Conservation (phyloP, 1,140 invertebrate genomes). For the Homarus americanus region DNA sequence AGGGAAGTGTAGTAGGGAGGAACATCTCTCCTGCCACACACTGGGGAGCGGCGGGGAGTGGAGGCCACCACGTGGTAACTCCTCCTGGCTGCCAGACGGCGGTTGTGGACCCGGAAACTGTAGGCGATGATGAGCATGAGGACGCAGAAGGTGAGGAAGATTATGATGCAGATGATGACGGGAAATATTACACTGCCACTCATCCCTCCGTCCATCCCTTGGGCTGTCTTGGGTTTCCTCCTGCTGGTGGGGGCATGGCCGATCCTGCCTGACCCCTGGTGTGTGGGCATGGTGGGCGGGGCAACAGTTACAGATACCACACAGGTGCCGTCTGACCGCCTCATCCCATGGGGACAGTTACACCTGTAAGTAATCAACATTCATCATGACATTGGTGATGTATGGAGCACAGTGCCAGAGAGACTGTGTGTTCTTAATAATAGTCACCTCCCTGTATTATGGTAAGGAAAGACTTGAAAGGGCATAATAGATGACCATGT, state of each 20-base stretch:
- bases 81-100: neutral
- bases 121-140: conserved; percentile 25
- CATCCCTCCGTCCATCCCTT: neutral
- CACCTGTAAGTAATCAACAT: neutral
- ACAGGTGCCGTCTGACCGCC: neutral
- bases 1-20: neutral
- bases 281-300: neutral
- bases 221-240: neutral
- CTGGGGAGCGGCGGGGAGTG: neutral
- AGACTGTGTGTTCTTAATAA: no score
- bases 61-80: neutral
- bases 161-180: conserved; percentile 10
- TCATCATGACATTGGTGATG: no score
- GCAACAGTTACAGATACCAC: neutral
- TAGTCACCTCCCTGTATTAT: no score
- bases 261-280: no score
- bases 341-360: neutral
- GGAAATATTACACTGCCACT: neutral
- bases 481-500: no score
- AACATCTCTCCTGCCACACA: no score
- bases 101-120: neutral
- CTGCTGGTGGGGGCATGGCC: neutral
- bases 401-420: no score
- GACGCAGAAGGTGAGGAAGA: conserved; percentile 35
- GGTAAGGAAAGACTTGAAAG: no score